Evolutionary conservation across 2,888 invertebrate genomes (phyloP), one percentile per base, ranked within the genome.

Genomic region (Colostygia pectinataria): DNA sequence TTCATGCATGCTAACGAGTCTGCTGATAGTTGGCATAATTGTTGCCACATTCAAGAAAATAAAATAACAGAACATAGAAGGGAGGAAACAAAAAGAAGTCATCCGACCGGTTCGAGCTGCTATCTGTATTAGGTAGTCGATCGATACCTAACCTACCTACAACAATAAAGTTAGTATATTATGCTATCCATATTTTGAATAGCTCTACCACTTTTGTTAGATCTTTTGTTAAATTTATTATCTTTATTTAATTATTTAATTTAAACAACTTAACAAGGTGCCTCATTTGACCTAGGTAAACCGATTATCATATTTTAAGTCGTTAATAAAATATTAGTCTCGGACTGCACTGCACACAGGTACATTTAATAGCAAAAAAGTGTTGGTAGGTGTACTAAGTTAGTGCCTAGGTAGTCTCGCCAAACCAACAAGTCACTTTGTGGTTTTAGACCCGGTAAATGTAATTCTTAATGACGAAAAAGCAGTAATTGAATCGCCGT

Each of bases 271-370:
- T 23, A 8, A 39, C 53, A 62, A 66, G 63, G 55, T 66, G 66
- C 50, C 63, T 58, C 47, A 31, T 44, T 41, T 53, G 60, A 65
- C 68, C 62, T 66, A 33, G n/a, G 36, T 60, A 36, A 13, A 14
- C 40, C 41, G 49, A 54, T 59, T 54, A 54, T 15, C 55, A 55
- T 55, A 45, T 39, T 38, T 44, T 45, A 47, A 38, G n/a, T 36
- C 27, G 14, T 9, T 14, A 23, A 36, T 39, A 39, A 43, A 28
- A 29, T 39, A 39, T 47, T 36, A 23, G 20, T 31, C 39, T 27
- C 12, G 24, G 29, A 36, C n/a, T 34, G 23, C n/a, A n/a, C n/a
- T n/a, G n/a, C 9, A 1, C 29, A 4, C 34, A 49, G 49, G 49
- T 43, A 33, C 18, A 34, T 7, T n/a, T n/a, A n/a, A n/a, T n/a